phyloP scores from a whole-genome alignment of 2,888 invertebrate species.

The Parnassius glacialis region DNA sequence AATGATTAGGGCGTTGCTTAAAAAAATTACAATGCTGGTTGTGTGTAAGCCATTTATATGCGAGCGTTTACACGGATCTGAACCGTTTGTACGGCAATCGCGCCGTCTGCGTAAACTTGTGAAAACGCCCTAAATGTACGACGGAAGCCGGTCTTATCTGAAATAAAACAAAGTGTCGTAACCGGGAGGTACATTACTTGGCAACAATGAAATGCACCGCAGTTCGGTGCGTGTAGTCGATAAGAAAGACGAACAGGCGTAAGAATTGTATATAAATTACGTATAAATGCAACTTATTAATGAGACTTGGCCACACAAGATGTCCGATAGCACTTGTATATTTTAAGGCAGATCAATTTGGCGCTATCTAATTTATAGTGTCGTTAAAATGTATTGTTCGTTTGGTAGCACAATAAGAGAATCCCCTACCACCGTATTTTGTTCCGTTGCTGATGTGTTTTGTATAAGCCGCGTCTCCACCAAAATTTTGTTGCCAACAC shows the following conservation, averaged over 20 bases:
- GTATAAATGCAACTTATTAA: slow-evolving; percentile 20
- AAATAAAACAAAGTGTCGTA: slow-evolving; percentile 40
- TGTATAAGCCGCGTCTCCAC: too few relatives aligned
- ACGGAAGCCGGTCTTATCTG: slow-evolving; percentile 53
- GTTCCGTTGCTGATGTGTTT: too few relatives aligned
- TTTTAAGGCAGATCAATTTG: slow-evolving; percentile 8
- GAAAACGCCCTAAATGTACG: slow-evolving; percentile 18
- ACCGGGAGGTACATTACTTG: slow-evolving; percentile 18
- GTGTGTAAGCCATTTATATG: too few relatives aligned
- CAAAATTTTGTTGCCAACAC: too few relatives aligned
- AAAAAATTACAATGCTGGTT: too few relatives aligned
- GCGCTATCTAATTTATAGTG: not conserved
- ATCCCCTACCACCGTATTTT: too few relatives aligned
- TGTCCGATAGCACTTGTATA: slow-evolving; percentile 12
- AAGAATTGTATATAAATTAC: slow-evolving; percentile 23
- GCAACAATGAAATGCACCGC: slow-evolving; percentile 25
- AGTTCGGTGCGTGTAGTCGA: slow-evolving; percentile 14
- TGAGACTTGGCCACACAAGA: slow-evolving; percentile 24
- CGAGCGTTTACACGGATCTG: too few relatives aligned
- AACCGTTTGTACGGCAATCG: too few relatives aligned
- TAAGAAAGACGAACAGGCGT: slow-evolving; percentile 19
- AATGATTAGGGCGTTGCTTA: too few relatives aligned
- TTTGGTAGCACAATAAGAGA: too few relatives aligned
- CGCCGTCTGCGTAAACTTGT: too few relatives aligned
- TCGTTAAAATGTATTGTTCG: too few relatives aligned